These are phyloP conservation scores for Acanthurus leucopareius DNA, from an alignment of 2,797 vertebrate species.

Conservation along the genomic window DNA sequence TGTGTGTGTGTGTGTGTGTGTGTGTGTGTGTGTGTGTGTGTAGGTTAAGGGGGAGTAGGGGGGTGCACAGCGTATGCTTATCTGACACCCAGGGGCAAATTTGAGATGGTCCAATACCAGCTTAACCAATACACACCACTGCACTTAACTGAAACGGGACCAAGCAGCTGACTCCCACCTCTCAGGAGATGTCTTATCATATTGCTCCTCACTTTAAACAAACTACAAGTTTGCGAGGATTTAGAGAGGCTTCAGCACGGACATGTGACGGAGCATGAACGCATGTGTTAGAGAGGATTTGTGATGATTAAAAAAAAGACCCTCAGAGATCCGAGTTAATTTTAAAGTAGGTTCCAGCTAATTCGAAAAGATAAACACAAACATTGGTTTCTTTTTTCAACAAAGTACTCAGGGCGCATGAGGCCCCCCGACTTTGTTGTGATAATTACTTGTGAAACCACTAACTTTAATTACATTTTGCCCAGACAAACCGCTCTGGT, in stretches of 20 bases:
- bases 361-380: slow-evolving; percentile 79
- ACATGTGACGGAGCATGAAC: slow-evolving; percentile 57
- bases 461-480: slow-evolving; percentile 79
- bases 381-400: slow-evolving; percentile 68
- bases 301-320: slow-evolving; percentile 59
- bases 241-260: slow-evolving; percentile 58
- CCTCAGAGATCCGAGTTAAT: slow-evolving; percentile 66
- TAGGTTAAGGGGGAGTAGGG: not conserved
- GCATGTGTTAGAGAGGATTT: slow-evolving; percentile 61
- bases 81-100: slow-evolving; percentile 81
- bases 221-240: slow-evolving; percentile 72
- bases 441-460: slow-evolving; percentile 72
- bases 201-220: slow-evolving; percentile 72
- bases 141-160: slow-evolving; percentile 71
- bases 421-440: slow-evolving; percentile 66
- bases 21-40: slow-evolving; percentile 12
- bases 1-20: slow-evolving; percentile 7
- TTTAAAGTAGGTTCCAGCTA: slow-evolving; percentile 67
- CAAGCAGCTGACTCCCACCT: slow-evolving; percentile 70
- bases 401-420: slow-evolving; percentile 42
- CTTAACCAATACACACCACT: slow-evolving; percentile 77
- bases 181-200: slow-evolving; percentile 75
- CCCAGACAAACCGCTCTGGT: slow-evolving; percentile 58
- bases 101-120: slow-evolving; percentile 80
- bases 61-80: slow-evolving; percentile 63